phyloP scores from a whole-genome alignment of 2,888 invertebrate species.

The Thecophora atra region DNA sequence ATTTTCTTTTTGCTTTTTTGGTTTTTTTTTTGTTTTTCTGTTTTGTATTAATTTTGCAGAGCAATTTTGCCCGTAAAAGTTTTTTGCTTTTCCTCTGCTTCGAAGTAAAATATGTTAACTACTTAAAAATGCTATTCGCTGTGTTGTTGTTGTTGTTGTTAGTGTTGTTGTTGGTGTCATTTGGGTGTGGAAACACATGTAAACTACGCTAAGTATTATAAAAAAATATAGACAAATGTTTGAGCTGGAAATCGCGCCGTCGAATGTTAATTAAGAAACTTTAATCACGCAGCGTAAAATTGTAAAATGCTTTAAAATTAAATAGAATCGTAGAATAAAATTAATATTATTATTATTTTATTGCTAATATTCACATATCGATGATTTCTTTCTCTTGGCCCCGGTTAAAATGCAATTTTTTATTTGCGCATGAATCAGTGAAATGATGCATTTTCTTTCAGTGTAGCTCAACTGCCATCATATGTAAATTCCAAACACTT shows the following conservation, averaged over 20 bases:
- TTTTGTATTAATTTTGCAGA: no score
- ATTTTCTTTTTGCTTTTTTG: no score
- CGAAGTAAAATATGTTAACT: constrained; percentile 51
- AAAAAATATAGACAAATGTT: constrained; percentile 38
- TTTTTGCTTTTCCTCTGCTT: neutral
- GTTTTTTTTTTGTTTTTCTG: no score
- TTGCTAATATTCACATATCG: no score
- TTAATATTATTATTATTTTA: no score
- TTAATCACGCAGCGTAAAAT: no score
- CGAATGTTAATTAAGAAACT: constrained; percentile 19
- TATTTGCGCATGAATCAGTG: no score
- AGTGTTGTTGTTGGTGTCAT: constrained; percentile 37
- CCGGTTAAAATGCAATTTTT: no score
- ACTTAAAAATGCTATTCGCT: neutral
- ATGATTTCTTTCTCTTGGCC: no score
- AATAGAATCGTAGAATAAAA: no score
- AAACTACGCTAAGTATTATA: constrained; percentile 18
- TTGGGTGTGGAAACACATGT: constrained; percentile 52
- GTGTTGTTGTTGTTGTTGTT: neutral
- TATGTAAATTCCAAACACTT: neutral
- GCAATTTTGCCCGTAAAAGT: no score
- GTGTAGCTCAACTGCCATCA: neutral
- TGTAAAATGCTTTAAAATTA: no score
- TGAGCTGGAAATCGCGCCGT: constrained; percentile 30
- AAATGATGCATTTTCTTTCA: neutral